Percentiles rank a stretch among this genome's conserved stretches.
Evolutionary conservation across 2,888 invertebrate species (phyloP).

Genomic region (Chouioia cunea): DNA sequence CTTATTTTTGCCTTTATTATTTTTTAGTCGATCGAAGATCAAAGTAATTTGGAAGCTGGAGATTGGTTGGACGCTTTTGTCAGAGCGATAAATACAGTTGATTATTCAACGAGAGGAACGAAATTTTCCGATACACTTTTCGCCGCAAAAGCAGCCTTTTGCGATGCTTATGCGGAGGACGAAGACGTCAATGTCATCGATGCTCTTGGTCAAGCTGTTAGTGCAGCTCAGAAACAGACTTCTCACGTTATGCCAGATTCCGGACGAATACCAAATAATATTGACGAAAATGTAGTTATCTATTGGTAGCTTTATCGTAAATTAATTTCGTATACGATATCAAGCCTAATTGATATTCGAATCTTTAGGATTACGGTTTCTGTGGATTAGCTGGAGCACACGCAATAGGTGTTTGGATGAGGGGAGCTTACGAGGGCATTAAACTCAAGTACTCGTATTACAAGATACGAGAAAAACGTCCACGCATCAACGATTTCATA

Average conservation of each 20-base stretch:
- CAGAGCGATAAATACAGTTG: slow-evolving; percentile 19
- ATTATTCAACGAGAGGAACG: slow-evolving; percentile 21
- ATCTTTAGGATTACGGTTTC: slow-evolving; percentile 32
- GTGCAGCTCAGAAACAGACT: slow-evolving; percentile 35
- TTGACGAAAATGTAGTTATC: slow-evolving; percentile 26
- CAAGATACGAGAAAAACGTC: slow-evolving; percentile 1
- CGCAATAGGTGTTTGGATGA: slow-evolving; percentile 74
- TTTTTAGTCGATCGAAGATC: slow-evolving; percentile 12
- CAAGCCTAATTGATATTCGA: background rate
- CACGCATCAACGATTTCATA: background rate
- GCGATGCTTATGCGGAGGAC: slow-evolving; percentile 26
- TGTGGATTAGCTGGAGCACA: slow-evolving; percentile 68
- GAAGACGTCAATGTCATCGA: slow-evolving; percentile 11
- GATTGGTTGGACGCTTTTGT: slow-evolving; percentile 42
- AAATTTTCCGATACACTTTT: slow-evolving; percentile 34
- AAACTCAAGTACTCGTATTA: slow-evolving; percentile 57
- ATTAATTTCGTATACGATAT: background rate
- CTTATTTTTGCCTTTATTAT: background rate
- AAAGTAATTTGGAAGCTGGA: slow-evolving; percentile 1
- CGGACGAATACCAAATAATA: slow-evolving; percentile 23
- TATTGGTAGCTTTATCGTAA: background rate
- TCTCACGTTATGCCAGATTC: slow-evolving; percentile 24
- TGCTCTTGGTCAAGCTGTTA: slow-evolving; percentile 39
- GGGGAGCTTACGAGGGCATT: slow-evolving; percentile 70
- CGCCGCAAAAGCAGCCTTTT: slow-evolving; percentile 35